Conservation (phyloP, 2,888 invertebrate genomes). For the Boloria euphrosyne region DNA sequence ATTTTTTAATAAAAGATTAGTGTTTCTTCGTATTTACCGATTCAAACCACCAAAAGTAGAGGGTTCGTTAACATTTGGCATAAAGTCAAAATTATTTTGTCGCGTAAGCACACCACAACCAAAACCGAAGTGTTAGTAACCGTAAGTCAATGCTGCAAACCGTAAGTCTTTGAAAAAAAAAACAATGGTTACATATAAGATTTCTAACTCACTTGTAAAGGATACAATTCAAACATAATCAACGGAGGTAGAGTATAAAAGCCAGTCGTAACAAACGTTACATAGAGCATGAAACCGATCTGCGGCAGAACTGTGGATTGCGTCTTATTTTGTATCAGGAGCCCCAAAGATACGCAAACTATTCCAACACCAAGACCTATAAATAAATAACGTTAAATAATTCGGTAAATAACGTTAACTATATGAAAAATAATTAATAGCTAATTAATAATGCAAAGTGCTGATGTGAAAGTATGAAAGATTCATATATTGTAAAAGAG, state of each 20-base stretch:
- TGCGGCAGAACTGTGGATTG: conserved; percentile 46
- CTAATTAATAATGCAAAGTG: too few relatives aligned
- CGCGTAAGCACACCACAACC: too few relatives aligned
- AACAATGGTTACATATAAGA: not conserved
- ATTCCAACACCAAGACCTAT: conserved; percentile 55
- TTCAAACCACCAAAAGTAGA: too few relatives aligned
- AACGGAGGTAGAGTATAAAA: conserved; percentile 58
- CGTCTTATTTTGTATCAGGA: conserved; percentile 38
- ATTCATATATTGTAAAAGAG: too few relatives aligned
- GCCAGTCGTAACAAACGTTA: conserved; percentile 55
- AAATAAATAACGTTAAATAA: not conserved
- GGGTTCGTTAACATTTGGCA: too few relatives aligned
- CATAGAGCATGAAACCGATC: conserved; percentile 50
- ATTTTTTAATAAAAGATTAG: too few relatives aligned
- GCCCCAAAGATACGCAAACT: conserved; percentile 45
- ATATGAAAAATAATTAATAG: not conserved
- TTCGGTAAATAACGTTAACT: not conserved
- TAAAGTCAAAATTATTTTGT: too few relatives aligned
- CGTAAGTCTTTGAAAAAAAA: not conserved
- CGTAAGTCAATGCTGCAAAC: not conserved
- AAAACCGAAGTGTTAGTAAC: too few relatives aligned
- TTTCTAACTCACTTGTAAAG: conserved; percentile 57
- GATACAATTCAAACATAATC: conserved; percentile 61
- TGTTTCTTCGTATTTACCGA: too few relatives aligned
- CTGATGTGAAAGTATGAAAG: too few relatives aligned